Conservation (phyloP, 2,888 invertebrate genomes). For the Tipula helvola region DNA sequence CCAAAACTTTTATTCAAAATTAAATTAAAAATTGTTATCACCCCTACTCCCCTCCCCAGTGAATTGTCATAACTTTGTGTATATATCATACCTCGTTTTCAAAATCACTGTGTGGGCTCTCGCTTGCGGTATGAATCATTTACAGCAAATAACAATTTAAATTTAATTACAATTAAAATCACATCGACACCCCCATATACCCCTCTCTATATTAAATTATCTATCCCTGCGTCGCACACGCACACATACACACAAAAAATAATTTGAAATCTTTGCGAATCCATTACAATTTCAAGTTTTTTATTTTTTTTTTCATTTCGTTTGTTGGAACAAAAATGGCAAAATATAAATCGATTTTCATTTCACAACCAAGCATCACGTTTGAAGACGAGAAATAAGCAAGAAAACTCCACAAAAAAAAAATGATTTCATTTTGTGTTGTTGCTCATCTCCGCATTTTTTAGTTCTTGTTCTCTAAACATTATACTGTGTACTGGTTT, state of each 20-base stretch:
- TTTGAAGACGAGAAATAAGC: not conserved
- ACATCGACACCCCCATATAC: not conserved
- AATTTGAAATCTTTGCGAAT: not conserved
- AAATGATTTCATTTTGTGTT: not conserved
- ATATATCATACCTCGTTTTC: not conserved
- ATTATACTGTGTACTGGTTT: not conserved
- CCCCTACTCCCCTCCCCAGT: too few relatives aligned
- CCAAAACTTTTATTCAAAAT: not conserved
- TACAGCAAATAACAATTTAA: not conserved
- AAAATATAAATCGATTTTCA: not conserved
- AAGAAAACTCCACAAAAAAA: not conserved
- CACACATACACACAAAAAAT: not conserved
- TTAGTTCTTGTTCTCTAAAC: not conserved
- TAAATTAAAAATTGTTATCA: not conserved
- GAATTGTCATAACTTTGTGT: not conserved
- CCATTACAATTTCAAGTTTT: not conserved
- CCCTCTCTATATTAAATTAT: not conserved
- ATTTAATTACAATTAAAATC: not conserved
- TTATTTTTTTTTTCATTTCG: not conserved
- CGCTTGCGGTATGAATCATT: not conserved
- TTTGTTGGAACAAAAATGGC: not conserved
- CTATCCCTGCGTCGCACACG: not conserved
- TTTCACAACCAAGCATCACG: not conserved
- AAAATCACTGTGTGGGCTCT: not conserved
- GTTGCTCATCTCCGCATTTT: not conserved